Percentiles rank a stretch among this genome's conserved stretches.
These are phyloP conservation scores for Tragelaphus buxtoni DNA, from an alignment of 2,113 vertebrate genomes.

Conservation along the genomic window DNA sequence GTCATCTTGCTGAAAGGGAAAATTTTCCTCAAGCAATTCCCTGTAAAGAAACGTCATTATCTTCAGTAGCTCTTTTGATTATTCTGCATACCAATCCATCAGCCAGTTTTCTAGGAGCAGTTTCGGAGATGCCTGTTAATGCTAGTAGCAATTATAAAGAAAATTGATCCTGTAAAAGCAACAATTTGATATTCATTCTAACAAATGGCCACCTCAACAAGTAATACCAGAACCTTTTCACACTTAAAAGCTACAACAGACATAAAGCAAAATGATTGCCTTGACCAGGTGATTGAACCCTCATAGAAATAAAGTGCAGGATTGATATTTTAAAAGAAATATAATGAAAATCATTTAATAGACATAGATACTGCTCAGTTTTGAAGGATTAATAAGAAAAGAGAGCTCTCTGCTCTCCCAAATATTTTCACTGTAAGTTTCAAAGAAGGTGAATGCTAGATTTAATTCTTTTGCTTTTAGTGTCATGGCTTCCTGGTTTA, in stretches of 20 bases:
- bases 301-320: not conserved
- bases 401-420: not conserved
- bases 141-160: constrained; percentile 25
- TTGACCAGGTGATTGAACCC: not conserved
- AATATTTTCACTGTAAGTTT: not conserved
- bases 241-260: not conserved
- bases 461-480: not conserved
- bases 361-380: not conserved
- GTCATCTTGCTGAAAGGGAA: constrained; percentile 30
- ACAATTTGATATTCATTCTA: not conserved
- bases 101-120: not conserved
- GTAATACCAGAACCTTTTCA: not conserved
- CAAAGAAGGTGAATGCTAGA: not conserved
- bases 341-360: not conserved
- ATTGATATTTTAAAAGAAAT: not conserved
- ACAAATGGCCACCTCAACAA: not conserved
- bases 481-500: not conserved
- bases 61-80: constrained; percentile 43
- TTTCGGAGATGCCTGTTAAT: not conserved
- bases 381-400: constrained; percentile 1
- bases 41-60: constrained; percentile 35
- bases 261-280: not conserved
- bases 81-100: constrained; percentile 41
- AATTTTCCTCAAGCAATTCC: not conserved
- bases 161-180: constrained; percentile 14